Conservation (phyloP, 2,797 vertebrate genomes). For the Malurus splendens region DNA sequence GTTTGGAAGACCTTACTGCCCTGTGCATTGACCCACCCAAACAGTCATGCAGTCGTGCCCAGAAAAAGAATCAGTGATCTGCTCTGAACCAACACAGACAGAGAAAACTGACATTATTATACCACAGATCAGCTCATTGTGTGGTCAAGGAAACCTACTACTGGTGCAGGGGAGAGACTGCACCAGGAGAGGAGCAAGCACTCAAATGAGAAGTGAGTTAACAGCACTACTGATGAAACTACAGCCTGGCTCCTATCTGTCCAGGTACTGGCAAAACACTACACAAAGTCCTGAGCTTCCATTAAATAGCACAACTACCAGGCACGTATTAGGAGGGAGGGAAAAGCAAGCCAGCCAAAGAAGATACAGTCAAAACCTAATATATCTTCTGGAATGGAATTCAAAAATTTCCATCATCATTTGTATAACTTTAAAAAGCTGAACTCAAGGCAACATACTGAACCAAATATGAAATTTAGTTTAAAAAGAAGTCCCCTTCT, state of each 20-base stretch:
- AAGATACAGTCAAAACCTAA: background rate
- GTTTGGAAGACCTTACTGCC: background rate
- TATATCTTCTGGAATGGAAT: background rate
- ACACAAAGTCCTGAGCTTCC: background rate
- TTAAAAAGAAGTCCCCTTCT: background rate
- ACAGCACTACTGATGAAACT: background rate
- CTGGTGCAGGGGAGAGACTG: background rate
- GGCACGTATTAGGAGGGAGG: fast-evolving
- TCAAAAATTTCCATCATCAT: background rate
- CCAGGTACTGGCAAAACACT: background rate
- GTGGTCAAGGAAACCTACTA: background rate
- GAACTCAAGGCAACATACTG: background rate
- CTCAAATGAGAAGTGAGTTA: background rate
- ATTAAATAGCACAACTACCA: background rate
- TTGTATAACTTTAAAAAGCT: background rate
- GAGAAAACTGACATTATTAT: background rate
- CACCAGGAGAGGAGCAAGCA: background rate
- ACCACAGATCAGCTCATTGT: fast-evolving
- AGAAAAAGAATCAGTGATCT: background rate
- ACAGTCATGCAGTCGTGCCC: fast-evolving
- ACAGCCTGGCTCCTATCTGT: background rate
- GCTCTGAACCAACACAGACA: background rate
- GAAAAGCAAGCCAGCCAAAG: background rate
- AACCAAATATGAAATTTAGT: background rate
- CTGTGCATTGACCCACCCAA: background rate